Evolutionary conservation across 2,888 invertebrate species (phyloP).

Genomic region (Acrocera orbiculus): DNA sequence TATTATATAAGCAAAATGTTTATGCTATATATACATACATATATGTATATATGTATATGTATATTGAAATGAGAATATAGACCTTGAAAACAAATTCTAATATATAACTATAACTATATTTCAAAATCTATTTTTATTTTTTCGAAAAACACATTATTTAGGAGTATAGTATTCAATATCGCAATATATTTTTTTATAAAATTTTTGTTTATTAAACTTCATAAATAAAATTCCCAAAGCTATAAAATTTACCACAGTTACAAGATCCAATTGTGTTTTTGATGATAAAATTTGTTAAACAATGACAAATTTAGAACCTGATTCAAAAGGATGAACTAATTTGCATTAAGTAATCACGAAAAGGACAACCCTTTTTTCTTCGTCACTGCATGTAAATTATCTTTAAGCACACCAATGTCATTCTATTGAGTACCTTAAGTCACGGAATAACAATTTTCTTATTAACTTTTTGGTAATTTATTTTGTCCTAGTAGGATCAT

Average conservation of each 20-base stretch:
- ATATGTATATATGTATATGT: background rate
- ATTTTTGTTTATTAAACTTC: no score
- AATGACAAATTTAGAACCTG: no score
- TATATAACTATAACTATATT: background rate
- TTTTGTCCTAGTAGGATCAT: slow-evolving; percentile 4
- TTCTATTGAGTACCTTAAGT: slow-evolving; percentile 9
- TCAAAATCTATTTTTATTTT: background rate
- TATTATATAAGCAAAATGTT: no score
- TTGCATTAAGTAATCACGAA: slow-evolving; percentile 3
- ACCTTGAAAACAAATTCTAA: background rate
- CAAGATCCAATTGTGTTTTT: no score
- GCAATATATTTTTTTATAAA: no score
- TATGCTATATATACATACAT: background rate
- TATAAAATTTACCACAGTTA: no score
- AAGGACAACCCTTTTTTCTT: slow-evolving; percentile 4
- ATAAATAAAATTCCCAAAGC: no score
- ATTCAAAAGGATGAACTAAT: no score
- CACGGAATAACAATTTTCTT: slow-evolving; percentile 12
- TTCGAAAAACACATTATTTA: no score
- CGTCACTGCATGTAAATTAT: background rate
- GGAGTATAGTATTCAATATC: no score
- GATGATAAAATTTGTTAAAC: no score
- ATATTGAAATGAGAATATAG: background rate
- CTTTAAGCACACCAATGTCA: slow-evolving; percentile 3
- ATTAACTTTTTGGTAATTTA: slow-evolving; percentile 9